A percentile compares a stretch with the other conserved stretches of the same genome.
Conservation (phyloP, 2,113 vertebrate genomes). For the Paracanthobrama guichenoti region DNA sequence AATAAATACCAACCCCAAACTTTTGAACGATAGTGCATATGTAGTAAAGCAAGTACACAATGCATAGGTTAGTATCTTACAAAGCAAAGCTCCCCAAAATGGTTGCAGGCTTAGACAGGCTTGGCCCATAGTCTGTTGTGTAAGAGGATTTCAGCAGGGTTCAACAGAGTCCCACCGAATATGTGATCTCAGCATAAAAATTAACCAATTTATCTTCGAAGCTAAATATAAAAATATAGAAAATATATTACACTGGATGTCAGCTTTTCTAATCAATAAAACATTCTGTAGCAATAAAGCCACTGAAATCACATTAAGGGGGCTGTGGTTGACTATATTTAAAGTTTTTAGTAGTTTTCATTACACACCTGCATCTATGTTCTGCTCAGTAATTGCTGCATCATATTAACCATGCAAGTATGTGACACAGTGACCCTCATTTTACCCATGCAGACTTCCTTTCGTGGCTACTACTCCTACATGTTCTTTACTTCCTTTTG, state of each 20-base stretch:
- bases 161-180: neutral
- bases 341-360: neutral
- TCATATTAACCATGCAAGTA: neutral
- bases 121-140: slow-evolving; percentile 12
- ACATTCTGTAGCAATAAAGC: neutral
- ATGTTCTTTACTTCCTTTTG: neutral
- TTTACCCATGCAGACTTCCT: neutral
- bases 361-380: neutral
- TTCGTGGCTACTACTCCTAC: neutral
- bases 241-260: neutral
- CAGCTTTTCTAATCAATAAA: neutral
- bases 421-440: neutral
- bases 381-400: neutral
- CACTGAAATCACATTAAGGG: neutral
- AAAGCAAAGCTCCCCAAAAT: slow-evolving; percentile 11
- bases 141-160: slow-evolving; percentile 31
- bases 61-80: neutral
- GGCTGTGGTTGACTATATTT: neutral
- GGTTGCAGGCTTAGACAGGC: slow-evolving; percentile 21
- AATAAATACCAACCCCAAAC: neutral
- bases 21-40: neutral
- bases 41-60: neutral
- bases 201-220: neutral
- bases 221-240: neutral
- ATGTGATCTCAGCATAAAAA: slow-evolving; percentile 1